A percentile compares a stretch with the other conserved stretches of the same genome.
phyloP scores from a whole-genome alignment of 2,888 invertebrate species.

The Orthonevra nobilis region DNA sequence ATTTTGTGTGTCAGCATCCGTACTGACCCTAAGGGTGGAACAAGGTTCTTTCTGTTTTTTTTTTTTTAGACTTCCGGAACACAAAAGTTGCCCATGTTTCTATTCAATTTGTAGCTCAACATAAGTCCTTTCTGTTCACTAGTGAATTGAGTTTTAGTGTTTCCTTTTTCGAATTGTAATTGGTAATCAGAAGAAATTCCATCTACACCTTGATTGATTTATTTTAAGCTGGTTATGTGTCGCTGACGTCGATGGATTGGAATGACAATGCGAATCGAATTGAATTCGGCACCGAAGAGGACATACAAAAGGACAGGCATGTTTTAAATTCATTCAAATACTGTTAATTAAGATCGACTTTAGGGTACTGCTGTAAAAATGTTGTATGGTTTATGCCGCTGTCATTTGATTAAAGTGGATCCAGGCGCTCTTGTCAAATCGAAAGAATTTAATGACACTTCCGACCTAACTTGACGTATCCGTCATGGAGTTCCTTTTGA shows the following conservation, averaged over 20 bases:
- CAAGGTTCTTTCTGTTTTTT: too few species aligned
- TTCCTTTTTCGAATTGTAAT: slow-evolving; percentile 20
- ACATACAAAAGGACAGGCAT: background rate
- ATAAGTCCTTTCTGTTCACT: slow-evolving; percentile 48
- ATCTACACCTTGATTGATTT: slow-evolving; percentile 61
- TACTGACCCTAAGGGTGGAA: slow-evolving; percentile 53
- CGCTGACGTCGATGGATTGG: slow-evolving; percentile 35
- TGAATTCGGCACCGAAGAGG: slow-evolving; percentile 23
- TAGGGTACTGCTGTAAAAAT: too few species aligned
- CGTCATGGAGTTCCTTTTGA: too few species aligned
- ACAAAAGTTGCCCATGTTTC: slow-evolving; percentile 40
- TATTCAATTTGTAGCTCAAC: slow-evolving; percentile 28
- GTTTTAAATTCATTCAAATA: too few species aligned
- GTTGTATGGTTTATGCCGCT: slow-evolving; percentile 13
- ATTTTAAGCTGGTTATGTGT: slow-evolving; percentile 60
- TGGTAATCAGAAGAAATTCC: slow-evolving; percentile 63
- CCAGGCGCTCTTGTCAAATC: too few species aligned
- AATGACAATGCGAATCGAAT: slow-evolving; percentile 17
- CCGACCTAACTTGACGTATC: too few species aligned
- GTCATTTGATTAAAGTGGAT: background rate
- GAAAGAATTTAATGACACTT: too few species aligned
- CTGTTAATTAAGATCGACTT: slow-evolving; percentile 56
- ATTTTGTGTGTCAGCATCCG: slow-evolving; percentile 56
- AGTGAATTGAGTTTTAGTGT: slow-evolving; percentile 45
- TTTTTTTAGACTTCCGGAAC: background rate